Conservation (phyloP, 2,797 vertebrate genomes). For the Sitta carolinensis region DNA sequence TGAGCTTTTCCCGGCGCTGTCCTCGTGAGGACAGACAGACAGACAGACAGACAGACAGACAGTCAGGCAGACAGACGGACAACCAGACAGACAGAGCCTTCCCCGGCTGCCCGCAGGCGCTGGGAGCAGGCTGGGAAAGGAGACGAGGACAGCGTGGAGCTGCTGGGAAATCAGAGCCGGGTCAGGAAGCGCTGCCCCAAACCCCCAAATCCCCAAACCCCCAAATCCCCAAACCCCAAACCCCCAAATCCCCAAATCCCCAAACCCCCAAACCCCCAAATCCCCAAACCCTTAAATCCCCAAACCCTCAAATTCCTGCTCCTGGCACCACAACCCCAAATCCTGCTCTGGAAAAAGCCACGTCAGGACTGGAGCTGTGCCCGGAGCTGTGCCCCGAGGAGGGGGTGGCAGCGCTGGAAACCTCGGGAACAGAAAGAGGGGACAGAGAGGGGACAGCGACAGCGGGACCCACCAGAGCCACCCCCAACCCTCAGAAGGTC, state of each 20-base stretch:
- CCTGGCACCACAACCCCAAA: no score
- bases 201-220: not conserved
- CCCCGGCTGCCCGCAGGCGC: accelerated
- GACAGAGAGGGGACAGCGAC: no score
- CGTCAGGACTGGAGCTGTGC: no score
- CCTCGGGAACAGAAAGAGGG: no score
- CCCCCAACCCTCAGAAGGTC: no score
- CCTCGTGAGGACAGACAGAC: not conserved
- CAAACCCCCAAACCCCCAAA: not conserved
- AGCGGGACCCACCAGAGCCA: no score
- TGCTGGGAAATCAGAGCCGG: not conserved
- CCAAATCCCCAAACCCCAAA: not conserved
- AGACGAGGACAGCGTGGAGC: accelerated
- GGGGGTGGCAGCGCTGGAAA: no score
- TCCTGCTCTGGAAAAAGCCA: no score
- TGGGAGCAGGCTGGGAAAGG: not conserved
- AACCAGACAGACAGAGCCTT: no score
- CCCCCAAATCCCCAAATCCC: not conserved
- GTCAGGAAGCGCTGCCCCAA: accelerated
- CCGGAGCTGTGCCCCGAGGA: no score
- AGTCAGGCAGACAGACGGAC: not conserved
- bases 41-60: not conserved
- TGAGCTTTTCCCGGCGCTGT: not conserved
- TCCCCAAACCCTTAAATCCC: not conserved
- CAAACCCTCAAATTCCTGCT: no score